Evolutionary conservation across 2,888 invertebrate genomes (phyloP).

Genomic region (Balanococcus diminutus): DNA sequence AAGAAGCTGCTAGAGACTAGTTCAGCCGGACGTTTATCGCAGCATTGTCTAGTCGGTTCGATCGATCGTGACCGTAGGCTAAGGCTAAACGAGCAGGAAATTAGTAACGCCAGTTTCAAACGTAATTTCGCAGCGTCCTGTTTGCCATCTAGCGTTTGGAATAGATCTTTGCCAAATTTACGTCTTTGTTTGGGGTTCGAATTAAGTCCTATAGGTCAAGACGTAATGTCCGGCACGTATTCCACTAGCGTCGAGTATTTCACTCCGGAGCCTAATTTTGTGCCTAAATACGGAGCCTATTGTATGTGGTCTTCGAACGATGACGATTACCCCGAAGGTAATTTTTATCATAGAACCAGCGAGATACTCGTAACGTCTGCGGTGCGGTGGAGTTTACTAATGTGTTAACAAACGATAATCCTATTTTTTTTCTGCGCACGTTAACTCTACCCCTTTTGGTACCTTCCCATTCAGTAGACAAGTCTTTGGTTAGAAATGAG

Average conservation of each 20-base stretch:
- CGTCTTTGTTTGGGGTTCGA: constrained; percentile 15
- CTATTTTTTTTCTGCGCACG: background rate
- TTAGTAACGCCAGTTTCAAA: constrained; percentile 44
- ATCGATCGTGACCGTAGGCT: background rate
- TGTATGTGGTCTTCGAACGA: constrained; percentile 48
- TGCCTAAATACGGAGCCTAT: constrained; percentile 46
- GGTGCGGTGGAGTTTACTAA: constrained; percentile 39
- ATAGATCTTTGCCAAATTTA: constrained; percentile 49
- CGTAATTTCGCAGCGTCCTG: constrained; percentile 49
- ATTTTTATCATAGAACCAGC: constrained; percentile 1
- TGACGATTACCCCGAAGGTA: constrained; percentile 42
- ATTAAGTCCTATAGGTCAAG: background rate
- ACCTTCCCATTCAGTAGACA: too few relatives aligned
- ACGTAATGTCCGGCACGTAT: background rate
- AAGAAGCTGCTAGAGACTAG: background rate
- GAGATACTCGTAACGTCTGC: constrained; percentile 33
- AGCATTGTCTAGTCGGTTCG: background rate
- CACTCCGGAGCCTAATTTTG: constrained; percentile 47
- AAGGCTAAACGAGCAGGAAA: background rate
- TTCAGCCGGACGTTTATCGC: background rate
- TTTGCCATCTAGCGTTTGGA: constrained; percentile 49
- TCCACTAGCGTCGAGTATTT: constrained; percentile 51
- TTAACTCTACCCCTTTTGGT: background rate
- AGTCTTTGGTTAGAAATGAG: background rate
- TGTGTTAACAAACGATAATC: constrained; percentile 4